Evolutionary conservation across 1,140 invertebrate genomes (phyloP).

Genomic region (Drosophila melanica): DNA sequence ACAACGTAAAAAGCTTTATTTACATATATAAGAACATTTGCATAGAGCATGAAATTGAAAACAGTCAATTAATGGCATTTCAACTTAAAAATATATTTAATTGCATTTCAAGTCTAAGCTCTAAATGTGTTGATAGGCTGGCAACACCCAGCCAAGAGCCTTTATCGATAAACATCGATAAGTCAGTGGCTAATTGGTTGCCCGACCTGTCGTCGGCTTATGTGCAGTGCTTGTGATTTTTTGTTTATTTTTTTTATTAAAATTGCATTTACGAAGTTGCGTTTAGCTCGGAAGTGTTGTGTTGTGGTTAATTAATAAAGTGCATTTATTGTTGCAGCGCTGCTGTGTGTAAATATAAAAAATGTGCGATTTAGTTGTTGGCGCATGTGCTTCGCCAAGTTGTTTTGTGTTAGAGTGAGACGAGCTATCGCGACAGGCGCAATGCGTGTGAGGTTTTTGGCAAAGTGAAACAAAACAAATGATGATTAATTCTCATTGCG

Average conservation of each 20-base stretch:
- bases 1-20: not conserved
- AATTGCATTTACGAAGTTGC: not conserved
- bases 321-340: not conserved
- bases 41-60: not conserved
- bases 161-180: constrained; percentile 10
- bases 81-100: not conserved
- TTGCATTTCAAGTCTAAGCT: not conserved
- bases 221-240: not conserved
- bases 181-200: constrained; percentile 1
- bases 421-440: too few species aligned
- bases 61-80: constrained; percentile 4
- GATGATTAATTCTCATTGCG: too few species aligned
- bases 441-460: too few species aligned
- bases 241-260: not conserved
- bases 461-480: too few species aligned
- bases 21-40: not conserved
- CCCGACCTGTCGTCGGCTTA: not conserved
- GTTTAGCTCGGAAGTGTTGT: not conserved
- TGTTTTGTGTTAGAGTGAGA: not conserved
- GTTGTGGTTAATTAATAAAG: not conserved
- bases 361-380: not conserved
- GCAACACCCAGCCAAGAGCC: not conserved
- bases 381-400: not conserved
- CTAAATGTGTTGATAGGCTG: not conserved
- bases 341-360: not conserved